These are phyloP conservation scores for Papilio gigon DNA, from an alignment of 2,888 invertebrate genomes.

Conservation along the genomic window DNA sequence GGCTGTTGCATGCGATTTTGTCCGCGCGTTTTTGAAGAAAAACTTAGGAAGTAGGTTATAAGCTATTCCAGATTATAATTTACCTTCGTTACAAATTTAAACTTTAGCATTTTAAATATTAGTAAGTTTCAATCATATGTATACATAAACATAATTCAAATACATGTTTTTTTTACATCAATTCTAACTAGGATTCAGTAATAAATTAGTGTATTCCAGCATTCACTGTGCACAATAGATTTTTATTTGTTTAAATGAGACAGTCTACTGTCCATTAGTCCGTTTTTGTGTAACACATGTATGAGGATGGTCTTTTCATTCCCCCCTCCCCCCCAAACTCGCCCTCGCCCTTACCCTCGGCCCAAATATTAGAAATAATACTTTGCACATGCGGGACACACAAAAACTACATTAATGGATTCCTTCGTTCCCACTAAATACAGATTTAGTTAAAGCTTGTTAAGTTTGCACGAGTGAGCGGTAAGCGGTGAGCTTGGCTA, in stretches of 20 bases:
- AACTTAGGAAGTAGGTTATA: no score
- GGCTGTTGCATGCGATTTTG: no score
- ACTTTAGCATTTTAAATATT: no score
- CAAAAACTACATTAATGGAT: conserved; percentile 45
- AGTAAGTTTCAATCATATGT: background rate
- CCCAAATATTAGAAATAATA: conserved; percentile 55
- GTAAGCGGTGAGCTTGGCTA: no score
- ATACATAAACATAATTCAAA: no score
- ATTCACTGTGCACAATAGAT: background rate
- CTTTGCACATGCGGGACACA: conserved; percentile 68
- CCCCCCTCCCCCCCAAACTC: no score
- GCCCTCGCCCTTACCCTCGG: no score
- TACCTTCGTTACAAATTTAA: no score
- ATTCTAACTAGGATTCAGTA: background rate
- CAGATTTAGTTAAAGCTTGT: background rate
- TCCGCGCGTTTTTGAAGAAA: no score
- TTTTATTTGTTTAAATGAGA: conserved; percentile 28
- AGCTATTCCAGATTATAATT: no score
- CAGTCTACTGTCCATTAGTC: conserved; percentile 55
- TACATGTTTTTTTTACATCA: background rate
- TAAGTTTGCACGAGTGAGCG: background rate
- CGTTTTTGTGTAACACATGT: conserved; percentile 69
- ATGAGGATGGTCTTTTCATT: conserved; percentile 57
- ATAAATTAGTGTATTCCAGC: background rate
- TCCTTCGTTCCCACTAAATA: conserved; percentile 11